Evolutionary conservation across 1,140 invertebrate species (phyloP), one percentile per base, ranked within the genome.

Genomic region (Apis dorsata): DNA sequence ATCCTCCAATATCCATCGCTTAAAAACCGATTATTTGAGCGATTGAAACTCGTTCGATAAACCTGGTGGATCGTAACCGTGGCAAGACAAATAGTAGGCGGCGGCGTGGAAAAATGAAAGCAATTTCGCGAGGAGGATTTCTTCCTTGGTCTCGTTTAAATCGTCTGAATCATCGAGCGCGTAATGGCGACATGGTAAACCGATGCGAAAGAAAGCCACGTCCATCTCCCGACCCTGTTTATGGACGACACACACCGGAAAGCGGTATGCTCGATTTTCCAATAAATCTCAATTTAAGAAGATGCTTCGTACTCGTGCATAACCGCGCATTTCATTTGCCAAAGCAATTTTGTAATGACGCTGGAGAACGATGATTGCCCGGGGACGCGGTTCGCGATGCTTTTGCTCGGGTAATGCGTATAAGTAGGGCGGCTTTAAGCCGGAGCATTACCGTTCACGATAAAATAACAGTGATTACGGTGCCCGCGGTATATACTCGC

Each of bases 391-490:
- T 11, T n/a, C 68, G 49, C 65, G 83, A 77, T 79, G 85, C 87
- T 86, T 88, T 82, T 88, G 76, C 87, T 86, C 89, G 87, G 90
- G 91, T 92, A 92, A 92, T 92, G 84, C 89, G 87, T 88, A 87
- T 90, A 93, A 92, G 92, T 93, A 91, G 91, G 91, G 87, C 90
- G 90, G 87, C 88, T 89, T 90, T 87, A 89, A 91, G 90, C 85
- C 88, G 88, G 90, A 88, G 90, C 91, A 92, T 93, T 93, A 93
- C 91, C 88, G 90, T 90, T 85, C 89, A 90, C 88, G 92, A 92
- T 91, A 87, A 91, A 93, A 93, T 93, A 93, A 93, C 92, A 92
- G 91, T 92, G 91, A 93, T 93, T 92, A 92, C 87, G 77, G 24
- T 86, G 87, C 84, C 85, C 85, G 87, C 77, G 90, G 87, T 89